phyloP scores from a whole-genome alignment of 1,140 invertebrate genomes.

The Potamilus streckersoni region DNA sequence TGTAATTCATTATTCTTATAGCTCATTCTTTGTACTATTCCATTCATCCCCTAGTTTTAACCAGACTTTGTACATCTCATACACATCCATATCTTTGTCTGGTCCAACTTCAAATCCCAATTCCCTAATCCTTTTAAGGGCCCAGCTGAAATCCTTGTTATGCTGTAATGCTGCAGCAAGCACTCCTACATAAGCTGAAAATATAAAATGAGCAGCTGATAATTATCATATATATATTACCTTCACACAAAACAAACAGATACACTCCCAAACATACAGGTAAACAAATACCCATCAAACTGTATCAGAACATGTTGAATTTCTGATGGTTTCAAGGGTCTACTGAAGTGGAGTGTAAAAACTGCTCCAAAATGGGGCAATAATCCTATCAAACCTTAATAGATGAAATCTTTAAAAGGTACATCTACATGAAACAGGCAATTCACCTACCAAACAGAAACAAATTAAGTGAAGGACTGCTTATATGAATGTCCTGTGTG shows the following conservation, averaged over 20 bases:
- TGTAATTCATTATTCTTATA: conserved; percentile 2
- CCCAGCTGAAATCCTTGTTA: conserved; percentile 17
- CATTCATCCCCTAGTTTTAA: background rate
- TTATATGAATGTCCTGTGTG: no score
- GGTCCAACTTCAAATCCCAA: conserved; percentile 25
- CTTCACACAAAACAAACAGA: background rate
- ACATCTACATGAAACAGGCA: no score
- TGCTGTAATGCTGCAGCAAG: conserved; percentile 22
- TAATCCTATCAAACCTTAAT: no score
- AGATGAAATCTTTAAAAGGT: no score
- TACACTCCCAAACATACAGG: background rate
- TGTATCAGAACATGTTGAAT: no score
- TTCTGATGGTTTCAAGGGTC: no score
- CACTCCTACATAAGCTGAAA: conserved; percentile 29
- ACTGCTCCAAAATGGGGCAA: no score
- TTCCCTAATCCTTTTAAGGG: conserved; percentile 21
- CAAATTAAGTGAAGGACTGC: no score
- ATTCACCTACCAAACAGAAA: no score
- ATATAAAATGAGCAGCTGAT: background rate
- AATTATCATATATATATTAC: background rate
- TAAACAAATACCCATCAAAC: background rate
- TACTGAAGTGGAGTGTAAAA: no score
- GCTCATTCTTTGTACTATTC: conserved; percentile 6
- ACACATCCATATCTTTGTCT: conserved; percentile 16
- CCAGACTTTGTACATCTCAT: conserved; percentile 25